Base-by-base conservation (phyloP, 2,113 vertebrate genomes). In the Daphoenositta chrysoptera region DNA sequence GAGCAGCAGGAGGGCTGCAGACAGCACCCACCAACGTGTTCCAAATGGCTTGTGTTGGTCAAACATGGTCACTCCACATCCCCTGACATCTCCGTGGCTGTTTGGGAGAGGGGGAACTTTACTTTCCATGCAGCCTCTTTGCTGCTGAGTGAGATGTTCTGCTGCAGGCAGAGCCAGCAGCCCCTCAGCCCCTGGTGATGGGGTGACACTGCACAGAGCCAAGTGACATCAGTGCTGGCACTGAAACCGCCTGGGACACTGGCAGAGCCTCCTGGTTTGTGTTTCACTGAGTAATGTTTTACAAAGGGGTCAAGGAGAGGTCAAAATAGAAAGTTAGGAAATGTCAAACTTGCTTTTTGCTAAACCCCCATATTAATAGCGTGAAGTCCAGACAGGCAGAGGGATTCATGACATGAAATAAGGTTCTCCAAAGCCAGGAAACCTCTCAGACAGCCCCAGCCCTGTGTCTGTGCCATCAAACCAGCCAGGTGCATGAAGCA, bases 91-190 rank as follows among this genome's bases (percentile, higher is more conserved):
- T 48, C 42, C 4, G 1, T 8, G 22, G 31, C 13, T 71, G 0
- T 65, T 61, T 50, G 18, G 11, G 27, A 11, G 8, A 1, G 11
- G 3, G 2, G 2, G 1, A n/a, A 0, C 1, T 89, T 58, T 30
- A 3, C 27, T 35, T 87, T 50, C 51, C 47, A 30, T 0, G 1
- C n/a, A 64, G 26, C 40, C 64, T 56, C 40, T 54, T 35, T 4
- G 6, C 7, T 7, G 7, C 35, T 53, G 10, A 10, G n/a, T 30
- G 48, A 78, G 65, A 21, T n/a, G n/a, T 51, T 61, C 30, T 56
- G 69, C 50, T 87, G n/a, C 2, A 4, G 81, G 40, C 72, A 89
- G 53, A 89, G 42, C 19, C 77, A 31, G 17, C 72, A 77, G 54
- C 21, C 45, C 54, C 78, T 69, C 21, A 11, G 3, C 12, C 42